Conservation (phyloP, 2,888 invertebrate species). For the Cephus nigrinus region DNA sequence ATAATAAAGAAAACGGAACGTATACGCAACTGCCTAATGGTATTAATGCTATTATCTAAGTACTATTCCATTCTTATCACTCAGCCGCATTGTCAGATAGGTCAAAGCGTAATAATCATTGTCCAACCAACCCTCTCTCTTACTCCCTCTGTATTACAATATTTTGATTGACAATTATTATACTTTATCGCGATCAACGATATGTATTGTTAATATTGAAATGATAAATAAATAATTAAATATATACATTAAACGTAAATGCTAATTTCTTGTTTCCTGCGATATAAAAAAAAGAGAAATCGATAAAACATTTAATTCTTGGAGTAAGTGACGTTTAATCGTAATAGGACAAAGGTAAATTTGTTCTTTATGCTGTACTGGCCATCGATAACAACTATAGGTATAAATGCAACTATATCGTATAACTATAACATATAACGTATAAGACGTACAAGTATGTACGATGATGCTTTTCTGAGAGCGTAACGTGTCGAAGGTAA, state of each 20-base stretch:
- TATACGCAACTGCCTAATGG: background rate
- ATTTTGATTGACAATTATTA: background rate
- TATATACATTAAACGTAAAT: background rate
- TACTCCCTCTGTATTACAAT: background rate
- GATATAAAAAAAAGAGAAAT: background rate
- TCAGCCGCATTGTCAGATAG: background rate
- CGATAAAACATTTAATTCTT: background rate
- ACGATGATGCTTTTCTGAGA: background rate
- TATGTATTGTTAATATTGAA: background rate
- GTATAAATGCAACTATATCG: background rate
- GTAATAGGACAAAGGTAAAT: background rate
- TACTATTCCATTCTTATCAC: background rate
- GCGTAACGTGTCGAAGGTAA: background rate
- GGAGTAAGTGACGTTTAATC: background rate
- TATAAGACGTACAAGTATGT: background rate
- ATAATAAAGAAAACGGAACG: background rate
- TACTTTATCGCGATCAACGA: background rate
- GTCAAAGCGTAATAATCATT: background rate
- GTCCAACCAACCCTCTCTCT: background rate
- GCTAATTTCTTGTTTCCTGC: background rate
- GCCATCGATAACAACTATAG: constrained; percentile 11
- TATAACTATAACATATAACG: constrained; percentile 1
- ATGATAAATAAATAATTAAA: background rate
- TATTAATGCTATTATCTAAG: background rate
- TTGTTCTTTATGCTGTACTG: constrained; percentile 9